Evolutionary conservation across 2,888 invertebrate species (phyloP), one percentile per base, ranked within the genome.

Genomic region (Tenodera sinensis): DNA sequence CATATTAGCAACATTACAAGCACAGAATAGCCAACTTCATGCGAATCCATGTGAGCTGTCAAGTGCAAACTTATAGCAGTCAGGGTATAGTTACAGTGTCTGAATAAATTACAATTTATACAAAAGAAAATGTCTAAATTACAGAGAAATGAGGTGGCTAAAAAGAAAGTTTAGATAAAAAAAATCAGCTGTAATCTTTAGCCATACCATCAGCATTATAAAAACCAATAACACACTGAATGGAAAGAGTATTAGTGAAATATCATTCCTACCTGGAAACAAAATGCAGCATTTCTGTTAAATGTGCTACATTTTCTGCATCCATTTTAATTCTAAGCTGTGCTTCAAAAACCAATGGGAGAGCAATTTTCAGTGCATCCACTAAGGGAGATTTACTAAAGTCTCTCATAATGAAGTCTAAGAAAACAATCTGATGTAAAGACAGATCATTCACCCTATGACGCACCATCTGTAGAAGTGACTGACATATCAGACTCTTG

Each of bases 331-430:
- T 91, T 0, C 94, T 93, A 12, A 96, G 91, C 90, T 96, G 95
- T 12, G 95, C 94, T 93, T 96, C 95, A 92, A 96, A 96, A 0
- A 96, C 95, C 47, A 96, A 92, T 0, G 96, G 96, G 15, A 97
- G 91, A 0, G 96, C 96, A 0, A 96, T 93, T 91, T 94, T 94
- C 7, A 97, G 92, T 0, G 96, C 96, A 81, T 96, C 95, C 0
- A 95, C 94, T 34, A 97, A 92, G 89, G 96, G 95, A 25, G 94
- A 94, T 2, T 91, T 91, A 83, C 94, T 93, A 87, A 94, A 94
- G 90, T 94, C 94, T 2, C 92, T 92, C 0, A 97, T 92, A 12
- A 96, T 91, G 91, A 95, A 95, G 92, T 96, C 94, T 27, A 96
- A 89, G 92, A 96, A 96, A 91, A 95, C 94, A 54, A 96, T 95